Conservation (phyloP, 2,797 vertebrate genomes). For the Anomalospiza imberbis region DNA sequence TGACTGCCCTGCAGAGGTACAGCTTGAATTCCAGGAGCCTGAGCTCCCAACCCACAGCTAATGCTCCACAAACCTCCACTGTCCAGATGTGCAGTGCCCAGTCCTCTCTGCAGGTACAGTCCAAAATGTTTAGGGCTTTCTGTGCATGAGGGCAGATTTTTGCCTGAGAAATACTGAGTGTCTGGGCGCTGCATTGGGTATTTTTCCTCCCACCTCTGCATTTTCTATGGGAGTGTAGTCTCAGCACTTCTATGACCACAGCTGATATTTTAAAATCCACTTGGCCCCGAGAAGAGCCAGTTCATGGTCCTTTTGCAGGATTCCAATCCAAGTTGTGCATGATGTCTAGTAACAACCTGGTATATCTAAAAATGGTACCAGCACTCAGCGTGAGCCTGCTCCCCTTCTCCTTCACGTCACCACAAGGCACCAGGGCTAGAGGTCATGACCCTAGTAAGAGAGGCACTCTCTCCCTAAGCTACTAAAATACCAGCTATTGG, state of each 20-base stretch:
- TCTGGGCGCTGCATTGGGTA: not conserved
- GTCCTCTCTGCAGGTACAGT: not conserved
- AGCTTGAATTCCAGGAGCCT: not conserved
- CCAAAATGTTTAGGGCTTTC: not conserved
- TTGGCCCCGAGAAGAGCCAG: not conserved
- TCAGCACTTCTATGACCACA: not conserved
- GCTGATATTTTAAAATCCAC: not conserved
- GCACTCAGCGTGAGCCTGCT: not conserved
- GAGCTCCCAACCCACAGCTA: not conserved
- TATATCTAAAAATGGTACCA: not conserved
- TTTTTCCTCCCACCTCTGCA: not conserved
- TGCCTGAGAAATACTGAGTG: not conserved
- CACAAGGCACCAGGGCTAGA: not conserved
- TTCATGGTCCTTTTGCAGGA: not conserved
- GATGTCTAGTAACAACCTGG: fast-evolving
- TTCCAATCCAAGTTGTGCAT: not conserved
- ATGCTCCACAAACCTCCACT: not conserved
- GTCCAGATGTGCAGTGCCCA: not conserved
- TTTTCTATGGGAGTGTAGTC: not conserved
- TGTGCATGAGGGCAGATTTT: not conserved
- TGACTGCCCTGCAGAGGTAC: not conserved
- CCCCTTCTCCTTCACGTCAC: not conserved
- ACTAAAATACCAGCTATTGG: not conserved
- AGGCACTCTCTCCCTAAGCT: not conserved
- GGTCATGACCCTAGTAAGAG: not conserved